A percentile compares a stretch with the other conserved stretches of the same genome.
phyloP scores from a whole-genome alignment of 2,113 vertebrate genomes.

The Notothenia rossii region DNA sequence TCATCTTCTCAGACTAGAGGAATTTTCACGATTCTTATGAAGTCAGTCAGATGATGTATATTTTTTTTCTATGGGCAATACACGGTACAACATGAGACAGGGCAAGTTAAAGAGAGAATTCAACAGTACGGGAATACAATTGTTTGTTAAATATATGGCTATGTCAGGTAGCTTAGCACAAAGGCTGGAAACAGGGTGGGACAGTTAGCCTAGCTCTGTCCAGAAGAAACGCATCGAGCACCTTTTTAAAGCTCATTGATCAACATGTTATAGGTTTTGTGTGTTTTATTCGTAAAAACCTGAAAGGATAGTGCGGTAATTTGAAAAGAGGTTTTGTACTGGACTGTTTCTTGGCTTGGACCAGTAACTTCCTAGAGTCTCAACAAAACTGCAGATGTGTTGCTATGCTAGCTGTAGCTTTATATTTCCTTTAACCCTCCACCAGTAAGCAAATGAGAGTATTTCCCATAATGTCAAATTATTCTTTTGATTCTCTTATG shows the following conservation, averaged over 20 bases:
- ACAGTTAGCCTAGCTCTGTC: neutral
- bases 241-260: neutral
- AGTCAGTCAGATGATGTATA: neutral
- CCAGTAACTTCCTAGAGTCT: neutral
- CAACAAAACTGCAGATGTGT: neutral
- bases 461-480: conserved; percentile 1
- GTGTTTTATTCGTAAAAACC: too few relatives aligned
- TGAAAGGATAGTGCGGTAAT: too few relatives aligned
- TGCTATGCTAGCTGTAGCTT: neutral
- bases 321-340: too few relatives aligned
- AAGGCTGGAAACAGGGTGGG: neutral
- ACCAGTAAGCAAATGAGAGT: neutral
- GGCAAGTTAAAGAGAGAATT: neutral
- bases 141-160: neutral
- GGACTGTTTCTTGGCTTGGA: neutral
- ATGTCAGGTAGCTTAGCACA: neutral
- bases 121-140: conserved; percentile 1
- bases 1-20: conserved; percentile 4
- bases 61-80: neutral
- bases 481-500: neutral
- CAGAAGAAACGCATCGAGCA: neutral
- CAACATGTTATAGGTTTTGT: too few relatives aligned
- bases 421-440: neutral
- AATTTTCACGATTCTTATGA: conserved; percentile 9
- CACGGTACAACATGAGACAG: neutral